Evolutionary conservation across 2,888 invertebrate species (phyloP).

Genomic region (Amphipoea oculea): DNA sequence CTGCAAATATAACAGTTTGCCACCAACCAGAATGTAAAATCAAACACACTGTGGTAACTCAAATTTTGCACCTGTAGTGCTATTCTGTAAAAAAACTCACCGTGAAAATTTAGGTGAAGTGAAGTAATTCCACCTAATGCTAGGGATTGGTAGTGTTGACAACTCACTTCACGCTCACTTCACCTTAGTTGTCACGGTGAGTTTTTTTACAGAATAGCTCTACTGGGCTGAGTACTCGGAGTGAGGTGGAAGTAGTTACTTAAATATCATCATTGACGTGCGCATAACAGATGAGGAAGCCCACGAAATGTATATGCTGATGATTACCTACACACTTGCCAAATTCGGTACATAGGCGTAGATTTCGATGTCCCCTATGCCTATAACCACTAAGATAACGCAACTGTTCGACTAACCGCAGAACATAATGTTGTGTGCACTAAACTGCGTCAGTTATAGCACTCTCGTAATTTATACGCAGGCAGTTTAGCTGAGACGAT

Average conservation of each 20-base stretch:
- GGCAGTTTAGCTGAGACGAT: constrained; percentile 21
- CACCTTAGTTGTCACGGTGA: too few relatives aligned
- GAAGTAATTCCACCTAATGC: too few relatives aligned
- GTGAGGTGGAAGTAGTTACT: neutral
- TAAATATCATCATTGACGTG: neutral
- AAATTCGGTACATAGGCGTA: constrained; percentile 3
- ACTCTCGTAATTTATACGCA: constrained; percentile 34
- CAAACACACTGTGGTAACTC: neutral
- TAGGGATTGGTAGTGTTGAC: too few relatives aligned
- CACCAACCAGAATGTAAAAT: neutral
- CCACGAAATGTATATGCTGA: neutral
- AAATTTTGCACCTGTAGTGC: neutral
- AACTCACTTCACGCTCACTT: too few relatives aligned
- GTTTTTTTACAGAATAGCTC: too few relatives aligned
- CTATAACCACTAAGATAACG: constrained; percentile 25
- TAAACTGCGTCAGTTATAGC: constrained; percentile 28
- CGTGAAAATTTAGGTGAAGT: too few relatives aligned
- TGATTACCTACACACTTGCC: constrained; percentile 5
- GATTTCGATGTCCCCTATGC: neutral
- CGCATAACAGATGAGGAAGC: neutral
- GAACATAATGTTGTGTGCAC: constrained; percentile 52
- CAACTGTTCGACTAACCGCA: constrained; percentile 35
- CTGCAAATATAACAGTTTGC: neutral
- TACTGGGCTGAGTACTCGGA: too few relatives aligned
- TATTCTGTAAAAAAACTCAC: too few relatives aligned